Percentiles rank a stretch among this genome's conserved stretches.
Evolutionary conservation across 2,888 invertebrate species (phyloP).

Genomic region (Harpalus rufipes): DNA sequence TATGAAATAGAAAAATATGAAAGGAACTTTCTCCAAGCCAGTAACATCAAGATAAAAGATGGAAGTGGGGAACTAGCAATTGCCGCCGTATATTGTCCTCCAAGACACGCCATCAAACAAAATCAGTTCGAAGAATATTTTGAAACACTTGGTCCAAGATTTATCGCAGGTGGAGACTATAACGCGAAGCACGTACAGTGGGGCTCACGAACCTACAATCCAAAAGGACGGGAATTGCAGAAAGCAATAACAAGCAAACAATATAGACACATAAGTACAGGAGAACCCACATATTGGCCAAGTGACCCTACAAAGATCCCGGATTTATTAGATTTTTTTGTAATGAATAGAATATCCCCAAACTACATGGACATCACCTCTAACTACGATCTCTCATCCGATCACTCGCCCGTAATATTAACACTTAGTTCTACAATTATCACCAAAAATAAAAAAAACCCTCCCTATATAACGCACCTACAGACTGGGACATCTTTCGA

Average conservation of each 20-base stretch:
- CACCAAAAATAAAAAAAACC: too few species aligned
- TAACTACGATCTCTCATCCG: too few species aligned
- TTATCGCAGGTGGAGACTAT: slow-evolving; percentile 58
- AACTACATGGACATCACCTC: too few species aligned
- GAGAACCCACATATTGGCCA: too few species aligned
- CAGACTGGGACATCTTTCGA: too few species aligned
- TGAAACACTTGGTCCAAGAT: slow-evolving; percentile 61
- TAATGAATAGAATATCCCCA: too few species aligned
- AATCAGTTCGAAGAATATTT: slow-evolving; percentile 54
- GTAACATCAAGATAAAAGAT: slow-evolving; percentile 50
- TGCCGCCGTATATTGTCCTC: slow-evolving; percentile 60
- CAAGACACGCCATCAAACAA: slow-evolving; percentile 53
- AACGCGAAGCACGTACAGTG: slow-evolving; percentile 63
- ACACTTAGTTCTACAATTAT: too few species aligned
- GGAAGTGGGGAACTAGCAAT: slow-evolving; percentile 44
- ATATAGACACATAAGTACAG: slow-evolving; percentile 54
- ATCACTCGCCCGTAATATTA: too few species aligned
- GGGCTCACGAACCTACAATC: slow-evolving; percentile 59
- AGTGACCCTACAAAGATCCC: too few species aligned
- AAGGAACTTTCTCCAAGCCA: slow-evolving; percentile 54
- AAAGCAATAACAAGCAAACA: slow-evolving; percentile 47
- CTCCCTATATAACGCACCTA: too few species aligned
- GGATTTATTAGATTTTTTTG: too few species aligned
- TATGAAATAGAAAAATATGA: slow-evolving; percentile 45
- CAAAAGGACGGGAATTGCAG: slow-evolving; percentile 57